Percentiles rank a stretch among this genome's conserved stretches.
phyloP scores from a whole-genome alignment of 2,113 vertebrate species.

The Mugil cephalus region DNA sequence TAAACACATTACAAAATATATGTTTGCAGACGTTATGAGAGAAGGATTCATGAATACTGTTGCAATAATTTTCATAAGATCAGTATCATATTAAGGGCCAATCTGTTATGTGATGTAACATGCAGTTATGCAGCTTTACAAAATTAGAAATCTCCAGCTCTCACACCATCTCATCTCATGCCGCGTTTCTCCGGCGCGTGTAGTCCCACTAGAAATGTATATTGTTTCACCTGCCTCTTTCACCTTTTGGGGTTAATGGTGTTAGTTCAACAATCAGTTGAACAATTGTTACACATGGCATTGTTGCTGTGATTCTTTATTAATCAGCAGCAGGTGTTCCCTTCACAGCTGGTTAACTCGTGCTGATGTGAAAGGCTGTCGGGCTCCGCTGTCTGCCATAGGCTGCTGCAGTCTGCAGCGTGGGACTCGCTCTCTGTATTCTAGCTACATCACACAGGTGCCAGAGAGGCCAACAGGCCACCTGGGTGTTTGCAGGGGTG shows the following conservation, averaged over 20 bases:
- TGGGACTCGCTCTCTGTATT: slow-evolving; percentile 22
- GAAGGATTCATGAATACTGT: no score
- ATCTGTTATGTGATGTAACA: not conserved
- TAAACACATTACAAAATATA: not conserved
- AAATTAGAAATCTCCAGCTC: not conserved
- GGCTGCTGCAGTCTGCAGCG: slow-evolving; percentile 33
- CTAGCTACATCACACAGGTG: slow-evolving; percentile 45
- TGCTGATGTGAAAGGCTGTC: slow-evolving; percentile 64
- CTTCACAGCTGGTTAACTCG: slow-evolving; percentile 74
- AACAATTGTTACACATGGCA: slow-evolving; percentile 45
- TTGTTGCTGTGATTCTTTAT: slow-evolving; percentile 66
- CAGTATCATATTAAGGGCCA: slow-evolving; percentile 7
- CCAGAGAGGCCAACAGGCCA: slow-evolving; percentile 36
- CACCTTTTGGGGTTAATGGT: slow-evolving; percentile 44
- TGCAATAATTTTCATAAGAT: slow-evolving; percentile 7
- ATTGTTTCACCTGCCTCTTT: slow-evolving; percentile 2
- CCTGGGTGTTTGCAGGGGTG: not conserved
- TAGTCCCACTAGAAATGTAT: not conserved
- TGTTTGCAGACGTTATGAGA: not conserved
- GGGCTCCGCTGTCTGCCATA: slow-evolving; percentile 50
- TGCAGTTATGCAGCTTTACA: no score
- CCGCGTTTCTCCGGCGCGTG: not conserved
- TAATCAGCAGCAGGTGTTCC: slow-evolving; percentile 75
- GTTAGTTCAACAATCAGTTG: slow-evolving; percentile 66
- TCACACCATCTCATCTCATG: not conserved